Conservation (phyloP, 53 echinoderm and acorn worm genomes). For the Temnopleurus reevesii region DNA sequence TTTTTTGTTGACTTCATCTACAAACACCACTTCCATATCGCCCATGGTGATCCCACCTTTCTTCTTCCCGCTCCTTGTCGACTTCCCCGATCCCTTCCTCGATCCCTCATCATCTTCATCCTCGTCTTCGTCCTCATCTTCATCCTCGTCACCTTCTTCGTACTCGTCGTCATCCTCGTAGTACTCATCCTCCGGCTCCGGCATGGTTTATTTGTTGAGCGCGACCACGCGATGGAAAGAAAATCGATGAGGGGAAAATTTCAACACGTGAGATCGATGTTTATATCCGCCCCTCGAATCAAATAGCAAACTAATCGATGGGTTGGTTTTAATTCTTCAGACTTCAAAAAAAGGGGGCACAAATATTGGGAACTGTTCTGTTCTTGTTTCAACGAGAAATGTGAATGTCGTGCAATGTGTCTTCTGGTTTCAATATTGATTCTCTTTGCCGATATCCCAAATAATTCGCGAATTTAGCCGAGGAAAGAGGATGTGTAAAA, state of each 20-base stretch:
- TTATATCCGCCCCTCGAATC: neutral
- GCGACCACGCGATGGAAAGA: neutral
- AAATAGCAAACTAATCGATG: conserved; percentile 2
- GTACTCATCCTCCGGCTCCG: conserved; percentile 53
- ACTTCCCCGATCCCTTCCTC: conserved; percentile 66
- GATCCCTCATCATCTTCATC: conserved; percentile 56
- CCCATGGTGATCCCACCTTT: conserved; percentile 66
- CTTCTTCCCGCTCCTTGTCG: conserved; percentile 64
- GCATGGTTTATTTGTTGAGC: conserved; percentile 35
- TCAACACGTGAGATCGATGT: neutral
- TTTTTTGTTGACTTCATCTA: conserved; percentile 75
- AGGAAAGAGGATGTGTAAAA: no score
- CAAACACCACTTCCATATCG: conserved; percentile 78
- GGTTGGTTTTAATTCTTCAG: neutral
- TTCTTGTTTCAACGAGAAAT: neutral
- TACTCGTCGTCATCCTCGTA: conserved; percentile 49
- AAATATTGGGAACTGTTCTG: neutral
- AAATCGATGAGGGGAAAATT: neutral
- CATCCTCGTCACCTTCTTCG: conserved; percentile 40
- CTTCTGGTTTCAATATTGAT: neutral
- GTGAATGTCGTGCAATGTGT: neutral
- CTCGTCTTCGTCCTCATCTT: conserved; percentile 46
- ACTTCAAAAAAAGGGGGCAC: neutral
- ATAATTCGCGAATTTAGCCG: no score
- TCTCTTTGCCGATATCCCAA: neutral